Evolutionary conservation across 2,888 invertebrate genomes (phyloP).

Genomic region (Drosophila niveifrons): DNA sequence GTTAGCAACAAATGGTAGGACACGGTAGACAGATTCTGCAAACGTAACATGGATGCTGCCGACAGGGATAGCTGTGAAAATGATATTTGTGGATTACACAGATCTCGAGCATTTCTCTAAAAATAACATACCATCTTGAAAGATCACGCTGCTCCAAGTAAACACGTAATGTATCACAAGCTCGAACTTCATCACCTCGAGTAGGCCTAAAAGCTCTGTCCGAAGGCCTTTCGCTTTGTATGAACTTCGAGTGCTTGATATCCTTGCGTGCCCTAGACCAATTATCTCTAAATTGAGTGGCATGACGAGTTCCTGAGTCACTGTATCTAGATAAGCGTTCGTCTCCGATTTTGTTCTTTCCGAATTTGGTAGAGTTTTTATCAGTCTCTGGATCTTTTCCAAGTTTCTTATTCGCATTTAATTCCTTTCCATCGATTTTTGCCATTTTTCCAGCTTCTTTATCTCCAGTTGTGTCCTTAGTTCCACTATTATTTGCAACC

Average conservation of each 20-base stretch:
- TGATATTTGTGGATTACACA: background rate
- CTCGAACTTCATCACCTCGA: constrained; percentile 64
- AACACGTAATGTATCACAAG: constrained; percentile 76
- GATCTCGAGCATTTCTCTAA: background rate
- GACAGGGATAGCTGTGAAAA: constrained; percentile 17
- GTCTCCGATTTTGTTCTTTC: constrained; percentile 5
- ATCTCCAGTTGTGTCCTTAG: background rate
- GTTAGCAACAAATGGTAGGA: constrained; percentile 16
- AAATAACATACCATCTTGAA: constrained; percentile 40
- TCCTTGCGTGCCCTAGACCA: constrained; percentile 15
- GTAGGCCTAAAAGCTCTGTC: constrained; percentile 23
- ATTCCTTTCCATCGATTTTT: no score
- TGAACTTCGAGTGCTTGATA: constrained; percentile 34
- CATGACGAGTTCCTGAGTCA: background rate
- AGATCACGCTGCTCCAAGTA: constrained; percentile 73
- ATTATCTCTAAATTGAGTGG: constrained; percentile 4
- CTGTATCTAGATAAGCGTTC: background rate
- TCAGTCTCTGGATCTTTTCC: constrained; percentile 1
- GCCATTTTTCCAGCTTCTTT: background rate
- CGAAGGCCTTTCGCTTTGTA: constrained; percentile 6
- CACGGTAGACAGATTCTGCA: constrained; percentile 32
- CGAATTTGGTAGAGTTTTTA: background rate
- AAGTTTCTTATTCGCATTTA: background rate
- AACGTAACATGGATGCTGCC: background rate
- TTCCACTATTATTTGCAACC: background rate